phyloP scores from a whole-genome alignment of 2,888 invertebrate species.

The Hololepta plana region DNA sequence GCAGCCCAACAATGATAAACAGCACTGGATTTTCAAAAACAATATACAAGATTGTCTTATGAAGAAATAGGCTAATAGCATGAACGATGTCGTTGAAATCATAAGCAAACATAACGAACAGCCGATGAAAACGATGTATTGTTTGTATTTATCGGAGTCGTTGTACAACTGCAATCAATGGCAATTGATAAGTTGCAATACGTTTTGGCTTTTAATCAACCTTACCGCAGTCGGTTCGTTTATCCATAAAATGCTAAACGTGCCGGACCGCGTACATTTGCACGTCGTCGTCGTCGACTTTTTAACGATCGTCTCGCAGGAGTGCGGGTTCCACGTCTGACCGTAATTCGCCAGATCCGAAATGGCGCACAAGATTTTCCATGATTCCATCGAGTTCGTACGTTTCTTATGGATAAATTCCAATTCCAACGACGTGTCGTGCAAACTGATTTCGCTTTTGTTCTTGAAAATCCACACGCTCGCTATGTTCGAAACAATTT shows the following conservation, averaged over 20 bases:
- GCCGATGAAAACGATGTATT: conserved; percentile 32
- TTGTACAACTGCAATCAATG: too few species aligned
- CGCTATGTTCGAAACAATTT: conserved; percentile 40
- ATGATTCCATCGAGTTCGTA: conserved; percentile 24
- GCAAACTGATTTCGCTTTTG: conserved; percentile 17
- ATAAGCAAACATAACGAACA: conserved; percentile 34
- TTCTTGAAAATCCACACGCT: conserved; percentile 22
- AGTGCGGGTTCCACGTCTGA: conserved; percentile 41
- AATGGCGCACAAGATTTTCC: conserved; percentile 31
- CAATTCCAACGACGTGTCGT: conserved; percentile 28
- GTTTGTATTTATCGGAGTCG: too few species aligned
- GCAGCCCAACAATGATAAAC: conserved; percentile 47
- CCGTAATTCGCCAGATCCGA: conserved; percentile 30
- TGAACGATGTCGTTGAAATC: conserved; percentile 27
- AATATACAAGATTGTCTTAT: conserved; percentile 35
- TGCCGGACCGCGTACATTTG: conserved; percentile 41
- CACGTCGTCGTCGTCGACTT: conserved; percentile 36
- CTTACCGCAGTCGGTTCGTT: conserved; percentile 31
- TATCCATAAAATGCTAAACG: conserved; percentile 43
- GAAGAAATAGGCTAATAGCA: conserved; percentile 32
- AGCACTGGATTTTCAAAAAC: conserved; percentile 50
- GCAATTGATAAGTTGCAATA: too few species aligned
- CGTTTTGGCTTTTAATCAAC: too few species aligned
- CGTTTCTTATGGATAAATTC: conserved; percentile 32
- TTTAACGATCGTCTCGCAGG: conserved; percentile 33